Base-by-base conservation (phyloP, 2,888 invertebrate genomes). In the Craniophora ligustri region DNA sequence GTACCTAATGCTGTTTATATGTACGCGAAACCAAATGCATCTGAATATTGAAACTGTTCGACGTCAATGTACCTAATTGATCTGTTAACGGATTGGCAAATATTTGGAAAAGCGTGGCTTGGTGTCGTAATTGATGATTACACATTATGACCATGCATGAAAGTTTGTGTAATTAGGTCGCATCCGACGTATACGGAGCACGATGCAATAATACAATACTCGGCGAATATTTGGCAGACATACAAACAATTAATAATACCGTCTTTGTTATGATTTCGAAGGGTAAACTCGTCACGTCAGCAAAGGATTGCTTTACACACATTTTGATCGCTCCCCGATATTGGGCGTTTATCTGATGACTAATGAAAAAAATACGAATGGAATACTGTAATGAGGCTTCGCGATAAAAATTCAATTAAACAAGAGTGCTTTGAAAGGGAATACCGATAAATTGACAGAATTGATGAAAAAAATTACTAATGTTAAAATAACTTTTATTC, bases 251-350 rank as follows among this genome's bases (percentile, higher is more conserved):
- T 26, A 44, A 53, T 46, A 36, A 39, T 48, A 32, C 30, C 48
- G 23, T 48, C 67, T 75, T 66, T 65, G 69, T 76, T 74, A 63
- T 67, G 55, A 75, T 75, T 70, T 76, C 70, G 68, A 76, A 73
- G 65, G 62, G 62, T 31, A 26, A n/a, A 26, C n/a, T 32, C 28
- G 67, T 30, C 39, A 54, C 76, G 74, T 82, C 84, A 78, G 68
- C 53, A 31, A 59, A 69, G 61, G 75, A 84, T 84, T 79, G 71
- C 73, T 79, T 84, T 67, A 70, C 62, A 67, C 58, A 75, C 38
- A 67, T 68, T 74, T 62, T 45, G 31, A 66, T 62, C 57, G 36
- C n/a, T 62, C 46, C 44, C 15, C 35, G 35, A 36, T 47, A 49
- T 49, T 40, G 23, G 19, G 36, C 46, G 14, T 56, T 39, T 23